phyloP scores from a whole-genome alignment of 1,140 invertebrate species.

The Musca vetustissima region DNA sequence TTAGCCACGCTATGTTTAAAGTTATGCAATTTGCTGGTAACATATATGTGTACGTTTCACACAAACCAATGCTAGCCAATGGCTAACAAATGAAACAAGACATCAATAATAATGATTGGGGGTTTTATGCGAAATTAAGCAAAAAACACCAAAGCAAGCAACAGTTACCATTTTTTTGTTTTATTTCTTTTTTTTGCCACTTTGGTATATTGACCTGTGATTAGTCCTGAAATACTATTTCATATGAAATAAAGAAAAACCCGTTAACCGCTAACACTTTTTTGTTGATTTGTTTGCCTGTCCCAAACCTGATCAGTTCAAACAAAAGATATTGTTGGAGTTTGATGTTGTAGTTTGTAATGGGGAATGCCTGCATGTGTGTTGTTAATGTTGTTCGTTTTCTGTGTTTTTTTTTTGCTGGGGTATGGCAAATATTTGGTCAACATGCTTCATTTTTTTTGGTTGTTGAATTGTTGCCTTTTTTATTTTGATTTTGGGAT shows the following conservation, averaged over 20 bases:
- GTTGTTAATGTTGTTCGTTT: not conserved
- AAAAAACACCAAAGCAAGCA: not conserved
- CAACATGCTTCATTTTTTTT: not conserved
- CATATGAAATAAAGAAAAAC: not conserved
- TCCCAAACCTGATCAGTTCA: not conserved
- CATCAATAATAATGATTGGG: conserved; percentile 15
- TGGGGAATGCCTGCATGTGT: not conserved
- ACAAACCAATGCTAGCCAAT: not conserved
- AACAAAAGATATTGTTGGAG: not conserved
- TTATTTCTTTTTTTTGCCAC: not conserved
- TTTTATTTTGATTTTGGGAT: too few relatives aligned
- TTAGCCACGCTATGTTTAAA: too few relatives aligned
- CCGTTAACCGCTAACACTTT: not conserved
- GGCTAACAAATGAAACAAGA: not conserved
- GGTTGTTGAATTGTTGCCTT: not conserved
- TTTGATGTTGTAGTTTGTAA: conserved; percentile 1
- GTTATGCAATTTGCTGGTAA: too few relatives aligned
- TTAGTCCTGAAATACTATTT: conserved; percentile 15
- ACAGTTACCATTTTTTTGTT: not conserved
- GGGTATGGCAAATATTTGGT: conserved; percentile 18
- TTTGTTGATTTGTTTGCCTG: not conserved
- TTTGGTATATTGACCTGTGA: conserved; percentile 22
- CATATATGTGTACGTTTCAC: too few relatives aligned
- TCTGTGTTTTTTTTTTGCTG: not conserved
- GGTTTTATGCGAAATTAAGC: not conserved